Percentiles rank a stretch among this genome's conserved stretches.
Conservation (phyloP, 2,797 vertebrate genomes). For the Arnoldichthys spilopterus region DNA sequence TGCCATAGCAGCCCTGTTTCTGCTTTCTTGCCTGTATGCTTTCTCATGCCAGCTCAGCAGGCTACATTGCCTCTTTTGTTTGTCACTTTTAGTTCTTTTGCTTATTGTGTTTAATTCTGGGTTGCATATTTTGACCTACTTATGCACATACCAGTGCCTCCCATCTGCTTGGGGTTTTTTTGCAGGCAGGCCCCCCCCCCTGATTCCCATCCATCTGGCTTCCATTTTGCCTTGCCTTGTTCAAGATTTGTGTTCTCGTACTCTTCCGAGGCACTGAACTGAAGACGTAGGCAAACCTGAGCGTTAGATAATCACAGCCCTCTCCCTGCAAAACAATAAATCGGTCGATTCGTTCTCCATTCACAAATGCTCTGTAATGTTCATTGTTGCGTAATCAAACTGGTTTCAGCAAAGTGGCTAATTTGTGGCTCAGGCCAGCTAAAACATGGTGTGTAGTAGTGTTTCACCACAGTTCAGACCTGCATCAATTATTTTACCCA, state of each 20-base stretch:
- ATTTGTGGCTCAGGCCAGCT: too few species aligned
- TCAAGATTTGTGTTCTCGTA: neutral
- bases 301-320: neutral
- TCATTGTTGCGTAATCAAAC: neutral
- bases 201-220: constrained; percentile 37
- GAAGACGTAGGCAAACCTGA: neutral
- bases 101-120: constrained; percentile 13
- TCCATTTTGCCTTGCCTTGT: constrained; percentile 17
- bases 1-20: constrained; percentile 46
- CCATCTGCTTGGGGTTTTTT: constrained; percentile 20
- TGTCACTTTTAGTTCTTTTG: constrained; percentile 14
- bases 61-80: neutral
- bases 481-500: too few species aligned
- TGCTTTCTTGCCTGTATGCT: constrained; percentile 10
- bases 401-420: neutral
- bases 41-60: neutral
- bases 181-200: neutral
- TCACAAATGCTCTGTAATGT: neutral
- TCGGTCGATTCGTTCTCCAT: neutral
- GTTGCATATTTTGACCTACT: constrained; percentile 35
- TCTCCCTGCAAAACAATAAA: neutral
- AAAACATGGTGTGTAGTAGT: too few species aligned
- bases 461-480: too few species aligned
- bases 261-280: neutral
- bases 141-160: constrained; percentile 14